Evolutionary conservation across 2,797 vertebrate genomes (phyloP), one percentile per base, ranked within the genome.

Genomic region (Bufotes viridis): DNA sequence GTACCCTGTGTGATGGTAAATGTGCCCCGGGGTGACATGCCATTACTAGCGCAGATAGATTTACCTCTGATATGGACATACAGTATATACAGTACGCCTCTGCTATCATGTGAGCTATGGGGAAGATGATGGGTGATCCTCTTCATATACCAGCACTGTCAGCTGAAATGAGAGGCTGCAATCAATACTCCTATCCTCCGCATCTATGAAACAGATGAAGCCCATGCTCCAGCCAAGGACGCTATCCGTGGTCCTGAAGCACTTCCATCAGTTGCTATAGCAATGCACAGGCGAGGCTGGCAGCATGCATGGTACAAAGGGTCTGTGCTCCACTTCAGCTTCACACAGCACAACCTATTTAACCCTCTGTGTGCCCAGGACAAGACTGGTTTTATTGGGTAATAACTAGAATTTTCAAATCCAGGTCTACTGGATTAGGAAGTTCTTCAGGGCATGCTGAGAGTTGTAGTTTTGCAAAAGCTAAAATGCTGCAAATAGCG

Each of bases 211-310:
- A 55, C 55, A 34, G 55, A 80, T 80, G 78, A 80, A 29, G 49
- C 24, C 15, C 8, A n/a, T 72, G 55, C 57, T 22, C 29, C 26
- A 26, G 69, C 22, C 42, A 58, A 63, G 12, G 75, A 12, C 55
- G 7, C 87, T 88, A 20, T 88, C 87, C 81, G 11, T 78, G 81
- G 74, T 88, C 61, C 87, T 88, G 87, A 69, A 78, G 11, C 17
- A 1, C 55, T 17, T 60, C 78, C 55, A n/a, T n/a, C 65, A 42
- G 88, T 89, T 89, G 88, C 84, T 79, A 89, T 89, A 86, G 88
- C 84, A 83, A 86, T 83, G 53, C n/a, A 63, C 22, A 26, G 51
- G n/a, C 18, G n/a, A 70, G 26, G 63, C 42, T 83, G 80, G 60
- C 81, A 67, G 63, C 24, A 29, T 42, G 58, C 3, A 65, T n/a